Evolutionary conservation across 2,113 vertebrate genomes (phyloP).

Genomic region (Tursiops truncatus): DNA sequence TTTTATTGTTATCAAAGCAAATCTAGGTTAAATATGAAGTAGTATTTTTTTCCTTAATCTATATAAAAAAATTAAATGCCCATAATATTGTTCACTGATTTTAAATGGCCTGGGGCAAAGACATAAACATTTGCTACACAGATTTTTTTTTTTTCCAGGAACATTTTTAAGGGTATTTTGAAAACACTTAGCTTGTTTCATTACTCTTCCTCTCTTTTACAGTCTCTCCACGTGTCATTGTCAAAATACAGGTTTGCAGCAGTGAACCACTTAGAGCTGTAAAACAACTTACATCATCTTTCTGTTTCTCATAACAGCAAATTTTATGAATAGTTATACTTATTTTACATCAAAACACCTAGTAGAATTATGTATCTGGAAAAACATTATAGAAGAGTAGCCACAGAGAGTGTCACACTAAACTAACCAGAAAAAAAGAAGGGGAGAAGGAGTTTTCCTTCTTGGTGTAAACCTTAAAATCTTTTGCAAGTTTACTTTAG

Average conservation of each 20-base stretch:
- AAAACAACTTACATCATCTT: background rate
- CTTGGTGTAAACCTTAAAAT: background rate
- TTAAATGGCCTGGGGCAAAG: background rate
- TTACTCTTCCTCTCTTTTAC: background rate
- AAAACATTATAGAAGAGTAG: background rate
- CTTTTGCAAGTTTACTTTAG: background rate
- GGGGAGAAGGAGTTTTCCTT: background rate
- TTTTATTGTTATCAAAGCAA: background rate
- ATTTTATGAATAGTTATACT: background rate
- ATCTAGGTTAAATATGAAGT: background rate
- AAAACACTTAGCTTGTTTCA: background rate
- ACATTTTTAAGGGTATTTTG: constrained; percentile 5
- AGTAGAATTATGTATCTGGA: background rate
- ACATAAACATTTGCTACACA: background rate
- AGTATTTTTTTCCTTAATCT: background rate
- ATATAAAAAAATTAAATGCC: background rate
- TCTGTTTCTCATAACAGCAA: background rate
- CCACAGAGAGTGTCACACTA: background rate
- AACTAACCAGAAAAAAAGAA: background rate
- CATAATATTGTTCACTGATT: background rate
- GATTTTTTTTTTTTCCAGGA: background rate
- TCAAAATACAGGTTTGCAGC: background rate
- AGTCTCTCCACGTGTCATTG: background rate
- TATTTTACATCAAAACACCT: background rate
- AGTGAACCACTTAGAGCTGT: background rate